These are phyloP conservation scores for Myiozetetes cayanensis DNA, from an alignment of 2,113 vertebrate species.

Conservation along the genomic window DNA sequence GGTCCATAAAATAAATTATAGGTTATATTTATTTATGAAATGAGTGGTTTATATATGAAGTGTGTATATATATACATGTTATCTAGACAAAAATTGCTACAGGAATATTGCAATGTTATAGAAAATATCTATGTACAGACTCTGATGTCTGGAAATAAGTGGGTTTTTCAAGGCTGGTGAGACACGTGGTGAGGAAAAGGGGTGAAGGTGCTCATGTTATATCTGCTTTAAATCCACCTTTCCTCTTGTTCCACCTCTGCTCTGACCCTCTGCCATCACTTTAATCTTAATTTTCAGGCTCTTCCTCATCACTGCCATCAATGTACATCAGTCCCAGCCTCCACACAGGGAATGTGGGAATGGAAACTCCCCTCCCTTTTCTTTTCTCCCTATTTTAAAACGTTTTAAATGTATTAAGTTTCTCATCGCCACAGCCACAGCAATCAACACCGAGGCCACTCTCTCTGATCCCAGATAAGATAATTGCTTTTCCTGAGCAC, in stretches of 20 bases:
- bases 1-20: not conserved
- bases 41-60: not conserved
- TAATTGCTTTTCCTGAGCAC: not conserved
- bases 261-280: not conserved
- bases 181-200: not conserved
- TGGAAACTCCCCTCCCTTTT: rapidly evolving
- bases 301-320: not conserved
- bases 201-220: too few species aligned
- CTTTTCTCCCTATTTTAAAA: not conserved
- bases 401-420: not conserved
- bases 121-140: not conserved
- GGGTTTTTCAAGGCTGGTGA: not conserved
- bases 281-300: not conserved
- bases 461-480: not conserved
- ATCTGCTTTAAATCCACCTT: not conserved
- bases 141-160: not conserved
- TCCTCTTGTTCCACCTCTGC: not conserved
- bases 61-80: rapidly evolving
- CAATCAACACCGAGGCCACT: not conserved
- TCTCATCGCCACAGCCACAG: not conserved
- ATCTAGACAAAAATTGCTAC: rapidly evolving
- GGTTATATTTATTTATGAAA: not conserved
- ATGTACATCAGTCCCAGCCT: not conserved
- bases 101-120: not conserved
- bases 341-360: rapidly evolving